A percentile compares a stretch with the other conserved stretches of the same genome.
phyloP scores from a whole-genome alignment of 1,140 invertebrate species.

The Zaprionus tsacasi region DNA sequence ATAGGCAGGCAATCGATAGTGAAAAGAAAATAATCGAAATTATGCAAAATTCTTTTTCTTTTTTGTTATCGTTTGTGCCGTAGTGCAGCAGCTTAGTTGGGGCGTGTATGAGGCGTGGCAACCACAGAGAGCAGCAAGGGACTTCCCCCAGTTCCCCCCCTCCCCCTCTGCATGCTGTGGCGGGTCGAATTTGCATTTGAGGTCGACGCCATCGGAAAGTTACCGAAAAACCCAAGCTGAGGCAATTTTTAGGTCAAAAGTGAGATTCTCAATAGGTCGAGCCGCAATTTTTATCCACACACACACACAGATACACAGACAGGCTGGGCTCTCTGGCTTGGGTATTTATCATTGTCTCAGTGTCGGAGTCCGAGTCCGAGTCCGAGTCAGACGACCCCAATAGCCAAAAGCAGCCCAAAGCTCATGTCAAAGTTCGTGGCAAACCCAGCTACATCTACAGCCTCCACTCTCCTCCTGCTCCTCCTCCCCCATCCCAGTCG shows the following conservation, averaged over 20 bases:
- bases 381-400: conserved; percentile 19
- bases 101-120: background rate
- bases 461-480: background rate
- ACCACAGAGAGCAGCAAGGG: background rate
- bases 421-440: conserved; percentile 35
- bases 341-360: conserved; percentile 64
- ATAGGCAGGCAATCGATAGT: too few species aligned
- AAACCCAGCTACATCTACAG: background rate
- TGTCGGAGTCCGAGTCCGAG: conserved; percentile 2
- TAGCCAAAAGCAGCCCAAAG: background rate
- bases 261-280: conserved; percentile 66
- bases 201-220: conserved; percentile 51
- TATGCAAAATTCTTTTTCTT: too few species aligned
- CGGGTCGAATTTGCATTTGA: conserved; percentile 70
- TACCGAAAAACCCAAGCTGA: conserved; percentile 24
- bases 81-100: conserved; percentile 1
- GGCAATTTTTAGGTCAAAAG: conserved; percentile 71
- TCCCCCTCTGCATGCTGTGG: conserved; percentile 17
- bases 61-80: background rate
- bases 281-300: conserved; percentile 2
- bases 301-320: conserved; percentile 8
- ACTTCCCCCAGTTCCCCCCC: background rate
- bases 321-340: background rate
- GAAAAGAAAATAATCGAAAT: too few species aligned
- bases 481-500: background rate